phyloP scores from a whole-genome alignment of 2,113 vertebrate genomes.

The Anser brachyrhynchus region DNA sequence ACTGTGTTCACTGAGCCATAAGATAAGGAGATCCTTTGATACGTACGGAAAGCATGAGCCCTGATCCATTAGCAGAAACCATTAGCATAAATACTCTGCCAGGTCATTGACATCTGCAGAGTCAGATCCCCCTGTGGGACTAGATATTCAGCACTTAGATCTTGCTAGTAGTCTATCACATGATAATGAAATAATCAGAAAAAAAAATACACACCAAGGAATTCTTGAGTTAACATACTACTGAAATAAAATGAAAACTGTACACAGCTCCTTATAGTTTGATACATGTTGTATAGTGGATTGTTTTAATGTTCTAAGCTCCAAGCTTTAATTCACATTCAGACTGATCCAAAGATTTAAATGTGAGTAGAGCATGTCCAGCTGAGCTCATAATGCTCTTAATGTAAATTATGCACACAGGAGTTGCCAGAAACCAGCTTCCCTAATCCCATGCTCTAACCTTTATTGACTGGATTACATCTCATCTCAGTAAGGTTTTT shows the following conservation, averaged over 20 bases:
- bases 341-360: neutral
- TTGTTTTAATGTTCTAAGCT: conserved; percentile 21
- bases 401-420: neutral
- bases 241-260: neutral
- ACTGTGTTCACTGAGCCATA: neutral
- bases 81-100: conserved; percentile 16
- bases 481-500: neutral
- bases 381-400: conserved; percentile 23
- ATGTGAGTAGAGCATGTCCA: neutral
- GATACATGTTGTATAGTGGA: rapidly evolving
- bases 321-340: neutral
- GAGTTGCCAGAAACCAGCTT: neutral
- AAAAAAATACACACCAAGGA: neutral
- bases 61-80: conserved; percentile 2
- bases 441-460: neutral
- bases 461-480: neutral
- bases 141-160: neutral
- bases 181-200: neutral
- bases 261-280: neutral
- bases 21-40: neutral
- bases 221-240: neutral
- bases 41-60: neutral
- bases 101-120: neutral
- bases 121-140: neutral
- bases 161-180: neutral